Base-by-base conservation (phyloP, 2,888 invertebrate species). In the Nomada goodeniana region DNA sequence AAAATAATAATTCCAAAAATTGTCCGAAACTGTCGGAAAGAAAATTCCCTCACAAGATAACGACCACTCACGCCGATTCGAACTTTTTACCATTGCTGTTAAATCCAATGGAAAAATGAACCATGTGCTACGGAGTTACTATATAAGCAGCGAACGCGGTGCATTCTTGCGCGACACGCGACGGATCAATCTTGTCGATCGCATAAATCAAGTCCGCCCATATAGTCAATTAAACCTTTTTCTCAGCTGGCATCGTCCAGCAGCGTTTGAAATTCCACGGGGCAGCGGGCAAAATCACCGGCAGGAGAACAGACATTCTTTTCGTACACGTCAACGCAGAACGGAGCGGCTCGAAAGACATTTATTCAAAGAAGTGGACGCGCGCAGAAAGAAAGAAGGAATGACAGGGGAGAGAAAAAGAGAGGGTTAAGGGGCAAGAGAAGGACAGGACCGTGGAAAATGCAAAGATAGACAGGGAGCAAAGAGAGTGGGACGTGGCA, bases 221-320 rank as follows among this genome's bases (percentile, higher is more conserved):
- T 73, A 61, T 55, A 67, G 20, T 47, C 36, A 55, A 26, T 68
- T 50, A 67, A 71, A 26, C 20, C 23, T 72, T 77, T 36, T 36
- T 61, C 29, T 23, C 52, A 5, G 50, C 18, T 9, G 7, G 47
- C 23, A 36, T 52, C 15, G 59, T 55, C 36, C 60, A 11, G 26
- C 18, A 9, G 29, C 23, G 65, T 79, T 86, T 75, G 53, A 59
- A 59, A 71, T 82, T 74, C 55, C 42, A 61, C 63, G 64, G 72
- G 75, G 59, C 71, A 50, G 44, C 71, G 26, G 4, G 29, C 76
- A 55, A 44, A 70, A 60, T 60, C 72, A 50, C 29, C 29, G 61
- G 50, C 44, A n/a, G n/a, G 63, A 65, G 64, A 59, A 60, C 65
- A 69, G 57, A 82, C 79, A 82, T 88, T 88, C 86, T 82, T 83